Conservation (phyloP, 2,113 vertebrate species). For the Saccopteryx leptura region DNA sequence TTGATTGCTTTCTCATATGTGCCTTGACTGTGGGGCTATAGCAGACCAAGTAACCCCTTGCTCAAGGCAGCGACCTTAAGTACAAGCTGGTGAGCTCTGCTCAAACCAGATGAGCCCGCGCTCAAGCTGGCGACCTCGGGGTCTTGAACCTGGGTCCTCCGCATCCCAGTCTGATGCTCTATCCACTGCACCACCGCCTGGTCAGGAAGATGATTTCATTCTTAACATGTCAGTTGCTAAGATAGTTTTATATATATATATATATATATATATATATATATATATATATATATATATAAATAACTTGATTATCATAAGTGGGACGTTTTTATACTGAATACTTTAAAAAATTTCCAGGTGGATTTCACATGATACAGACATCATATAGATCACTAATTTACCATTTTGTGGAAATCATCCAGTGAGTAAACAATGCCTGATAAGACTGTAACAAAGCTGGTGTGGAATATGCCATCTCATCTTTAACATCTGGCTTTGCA, state of each 20-base stretch:
- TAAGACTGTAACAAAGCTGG: neutral
- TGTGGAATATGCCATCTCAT: neutral
- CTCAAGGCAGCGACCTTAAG: too few relatives aligned
- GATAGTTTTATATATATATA: neutral
- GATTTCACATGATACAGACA: neutral
- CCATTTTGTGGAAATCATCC: neutral
- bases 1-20: too few relatives aligned
- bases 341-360: neutral
- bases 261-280: too few relatives aligned
- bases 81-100: too few relatives aligned
- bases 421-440: constrained; percentile 7
- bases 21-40: too few relatives aligned
- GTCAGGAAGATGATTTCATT: neutral
- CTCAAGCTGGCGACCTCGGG: too few relatives aligned
- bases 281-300: too few relatives aligned
- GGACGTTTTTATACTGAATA: neutral
- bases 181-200: too few relatives aligned
- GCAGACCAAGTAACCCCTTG: too few relatives aligned
- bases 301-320: neutral
- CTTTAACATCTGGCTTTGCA: neutral
- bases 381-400: neutral
- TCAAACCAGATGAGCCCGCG: too few relatives aligned
- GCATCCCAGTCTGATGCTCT: too few relatives aligned
- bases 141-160: too few relatives aligned
- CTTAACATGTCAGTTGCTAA: neutral